Evolutionary conservation across 2,888 invertebrate genomes (phyloP).

Genomic region (Oscheius sp.): DNA sequence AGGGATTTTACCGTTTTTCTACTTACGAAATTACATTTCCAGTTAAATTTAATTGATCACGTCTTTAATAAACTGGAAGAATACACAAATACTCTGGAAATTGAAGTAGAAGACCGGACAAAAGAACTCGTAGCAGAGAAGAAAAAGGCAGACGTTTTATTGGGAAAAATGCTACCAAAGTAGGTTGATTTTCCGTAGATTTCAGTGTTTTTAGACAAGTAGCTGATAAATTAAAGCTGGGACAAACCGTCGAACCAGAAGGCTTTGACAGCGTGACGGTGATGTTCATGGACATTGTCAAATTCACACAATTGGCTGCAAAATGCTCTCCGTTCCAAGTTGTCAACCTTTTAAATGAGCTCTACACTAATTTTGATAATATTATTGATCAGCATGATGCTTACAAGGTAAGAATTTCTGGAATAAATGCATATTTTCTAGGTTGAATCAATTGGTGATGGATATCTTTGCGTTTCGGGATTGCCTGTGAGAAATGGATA

Average conservation of each 20-base stretch:
- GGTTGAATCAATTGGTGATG: slow-evolving; percentile 72
- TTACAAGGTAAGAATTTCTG: slow-evolving; percentile 57
- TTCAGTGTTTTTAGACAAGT: slow-evolving; percentile 61
- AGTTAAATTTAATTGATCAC: slow-evolving; percentile 70
- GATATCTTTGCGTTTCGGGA: slow-evolving; percentile 70
- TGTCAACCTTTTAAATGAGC: slow-evolving; percentile 66
- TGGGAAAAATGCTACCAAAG: slow-evolving; percentile 68
- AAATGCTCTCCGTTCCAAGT: slow-evolving; percentile 70
- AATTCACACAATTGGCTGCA: slow-evolving; percentile 67
- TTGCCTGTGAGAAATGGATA: slow-evolving; percentile 66
- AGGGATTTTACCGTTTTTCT: neutral
- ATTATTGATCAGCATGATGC: slow-evolving; percentile 67
- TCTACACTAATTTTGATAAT: slow-evolving; percentile 67
- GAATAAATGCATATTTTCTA: slow-evolving; percentile 6
- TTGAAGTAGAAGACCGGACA: slow-evolving; percentile 63
- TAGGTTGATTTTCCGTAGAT: slow-evolving; percentile 18
- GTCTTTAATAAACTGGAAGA: slow-evolving; percentile 69
- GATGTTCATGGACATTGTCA: slow-evolving; percentile 71
- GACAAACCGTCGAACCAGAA: slow-evolving; percentile 69
- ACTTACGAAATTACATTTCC: neutral
- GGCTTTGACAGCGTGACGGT: slow-evolving; percentile 68
- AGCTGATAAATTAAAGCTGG: slow-evolving; percentile 67
- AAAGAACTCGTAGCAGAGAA: slow-evolving; percentile 67
- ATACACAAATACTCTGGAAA: slow-evolving; percentile 66
- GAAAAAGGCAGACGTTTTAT: slow-evolving; percentile 65